These are phyloP conservation scores for Altica lythri DNA, from an alignment of 2,888 invertebrate species.

Conservation along the genomic window DNA sequence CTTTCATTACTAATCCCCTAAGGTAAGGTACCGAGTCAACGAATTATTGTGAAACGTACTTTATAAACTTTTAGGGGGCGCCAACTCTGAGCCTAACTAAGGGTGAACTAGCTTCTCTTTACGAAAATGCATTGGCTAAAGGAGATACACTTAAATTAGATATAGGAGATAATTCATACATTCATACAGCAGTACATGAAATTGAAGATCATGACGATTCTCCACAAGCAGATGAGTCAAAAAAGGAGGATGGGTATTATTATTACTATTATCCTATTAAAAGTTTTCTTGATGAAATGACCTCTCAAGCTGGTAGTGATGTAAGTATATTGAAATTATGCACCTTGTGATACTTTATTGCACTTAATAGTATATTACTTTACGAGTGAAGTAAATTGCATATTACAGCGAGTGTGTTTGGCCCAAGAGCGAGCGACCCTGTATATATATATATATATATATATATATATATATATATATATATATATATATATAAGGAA, in stretches of 20 bases:
- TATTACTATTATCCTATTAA: conserved; percentile 63
- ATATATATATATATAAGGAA: too few relatives aligned
- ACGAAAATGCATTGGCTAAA: conserved; percentile 57
- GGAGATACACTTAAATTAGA: conserved; percentile 52
- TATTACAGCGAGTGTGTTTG: too few relatives aligned
- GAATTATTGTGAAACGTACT: background rate
- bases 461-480: too few relatives aligned
- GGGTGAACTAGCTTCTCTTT: conserved; percentile 58
- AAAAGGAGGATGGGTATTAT: conserved; percentile 54
- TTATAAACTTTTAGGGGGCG: conserved; percentile 20
- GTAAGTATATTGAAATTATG: conserved; percentile 39
- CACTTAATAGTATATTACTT: too few relatives aligned
- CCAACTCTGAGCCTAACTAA: conserved; percentile 48
- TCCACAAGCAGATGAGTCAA: conserved; percentile 13
- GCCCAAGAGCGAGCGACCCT: too few relatives aligned
- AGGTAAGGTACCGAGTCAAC: too few relatives aligned
- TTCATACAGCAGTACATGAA: conserved; percentile 54
- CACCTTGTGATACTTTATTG: too few relatives aligned
- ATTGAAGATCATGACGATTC: conserved; percentile 40
- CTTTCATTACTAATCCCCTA: too few relatives aligned
- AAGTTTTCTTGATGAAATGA: conserved; percentile 56
- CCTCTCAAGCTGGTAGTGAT: conserved; percentile 42
- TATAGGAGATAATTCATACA: conserved; percentile 44
- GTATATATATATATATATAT: too few relatives aligned
- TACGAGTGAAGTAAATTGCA: too few relatives aligned